Conservation (phyloP, 1,140 invertebrate species). For the Zaprionus lachaisei region DNA sequence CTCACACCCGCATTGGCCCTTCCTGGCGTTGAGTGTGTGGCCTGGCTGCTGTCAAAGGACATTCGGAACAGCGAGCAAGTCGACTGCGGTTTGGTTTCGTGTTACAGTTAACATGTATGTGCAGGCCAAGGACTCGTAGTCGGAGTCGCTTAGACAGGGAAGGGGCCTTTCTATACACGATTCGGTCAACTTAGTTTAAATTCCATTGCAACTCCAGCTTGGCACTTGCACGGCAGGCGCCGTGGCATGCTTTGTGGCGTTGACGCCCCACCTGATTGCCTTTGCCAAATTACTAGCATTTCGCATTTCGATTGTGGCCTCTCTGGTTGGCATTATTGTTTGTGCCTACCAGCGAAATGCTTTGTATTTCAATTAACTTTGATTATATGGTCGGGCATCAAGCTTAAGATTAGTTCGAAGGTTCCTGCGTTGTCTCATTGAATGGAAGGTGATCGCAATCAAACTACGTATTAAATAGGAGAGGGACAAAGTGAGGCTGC, state of each 20-base stretch:
- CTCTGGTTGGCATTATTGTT: neutral
- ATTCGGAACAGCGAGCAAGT: constrained; percentile 53
- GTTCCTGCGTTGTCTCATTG: neutral
- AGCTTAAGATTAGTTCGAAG: neutral
- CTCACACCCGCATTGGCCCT: constrained; percentile 29
- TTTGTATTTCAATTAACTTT: constrained; percentile 8
- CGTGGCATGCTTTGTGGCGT: constrained; percentile 20
- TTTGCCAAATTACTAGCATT: constrained; percentile 19
- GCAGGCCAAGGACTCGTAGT: too few species aligned
- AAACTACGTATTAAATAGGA: neutral
- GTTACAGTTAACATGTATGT: constrained; percentile 64
- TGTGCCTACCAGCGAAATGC: neutral
- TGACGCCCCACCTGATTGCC: constrained; percentile 22
- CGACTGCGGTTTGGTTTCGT: constrained; percentile 64
- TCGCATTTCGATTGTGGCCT: neutral
- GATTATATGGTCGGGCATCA: constrained; percentile 8
- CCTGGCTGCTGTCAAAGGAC: constrained; percentile 32
- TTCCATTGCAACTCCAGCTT: constrained; percentile 40
- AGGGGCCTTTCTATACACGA: constrained; percentile 16
- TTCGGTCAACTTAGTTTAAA: constrained; percentile 72
- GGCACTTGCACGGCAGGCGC: neutral
- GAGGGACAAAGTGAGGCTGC: neutral
- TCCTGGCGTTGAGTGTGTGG: constrained; percentile 38
- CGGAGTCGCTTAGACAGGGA: too few species aligned
- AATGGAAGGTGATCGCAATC: neutral